Percentiles rank a stretch among this genome's conserved stretches.
These are phyloP conservation scores for Montipora cactus DNA, from an alignment of 64 coral and sea anemone genomes.

Conservation along the genomic window DNA sequence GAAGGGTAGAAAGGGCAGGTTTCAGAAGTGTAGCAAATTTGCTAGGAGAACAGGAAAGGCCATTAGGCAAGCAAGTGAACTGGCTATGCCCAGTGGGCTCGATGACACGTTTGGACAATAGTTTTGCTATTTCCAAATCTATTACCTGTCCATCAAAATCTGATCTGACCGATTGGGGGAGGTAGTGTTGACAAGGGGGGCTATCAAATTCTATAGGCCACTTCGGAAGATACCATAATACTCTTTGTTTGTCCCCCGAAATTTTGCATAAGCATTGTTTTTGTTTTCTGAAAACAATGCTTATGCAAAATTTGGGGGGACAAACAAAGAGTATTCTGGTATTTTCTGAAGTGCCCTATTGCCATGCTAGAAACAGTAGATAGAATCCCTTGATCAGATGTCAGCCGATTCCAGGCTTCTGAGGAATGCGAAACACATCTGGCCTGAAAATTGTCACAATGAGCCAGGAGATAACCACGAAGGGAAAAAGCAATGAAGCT, in stretches of 20 bases:
- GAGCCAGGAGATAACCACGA: constrained; percentile 9
- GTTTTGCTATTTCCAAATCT: constrained; percentile 30
- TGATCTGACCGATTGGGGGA: neutral
- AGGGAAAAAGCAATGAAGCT: neutral
- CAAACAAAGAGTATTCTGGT: no score
- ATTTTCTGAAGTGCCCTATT: neutral
- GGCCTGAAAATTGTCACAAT: neutral
- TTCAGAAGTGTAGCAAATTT: constrained; percentile 61
- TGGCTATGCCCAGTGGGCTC: constrained; percentile 48
- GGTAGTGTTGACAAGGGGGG: constrained; percentile 1
- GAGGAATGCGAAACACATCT: constrained; percentile 13
- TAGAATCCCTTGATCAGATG: constrained; percentile 40
- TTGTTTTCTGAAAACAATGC: no score
- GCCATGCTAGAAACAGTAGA: constrained; percentile 21
- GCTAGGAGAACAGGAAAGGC: constrained; percentile 7
- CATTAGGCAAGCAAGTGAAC: constrained; percentile 47
- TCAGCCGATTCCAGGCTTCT: constrained; percentile 5
- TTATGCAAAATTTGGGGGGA: no score
- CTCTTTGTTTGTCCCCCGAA: no score
- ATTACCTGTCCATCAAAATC: neutral
- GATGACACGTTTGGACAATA: constrained; percentile 20
- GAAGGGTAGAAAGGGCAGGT: constrained; percentile 32
- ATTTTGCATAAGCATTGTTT: no score
- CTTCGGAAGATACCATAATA: no score
- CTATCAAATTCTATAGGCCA: neutral